Conservation (phyloP, 2,797 vertebrate genomes). For the Sylvia borin region DNA sequence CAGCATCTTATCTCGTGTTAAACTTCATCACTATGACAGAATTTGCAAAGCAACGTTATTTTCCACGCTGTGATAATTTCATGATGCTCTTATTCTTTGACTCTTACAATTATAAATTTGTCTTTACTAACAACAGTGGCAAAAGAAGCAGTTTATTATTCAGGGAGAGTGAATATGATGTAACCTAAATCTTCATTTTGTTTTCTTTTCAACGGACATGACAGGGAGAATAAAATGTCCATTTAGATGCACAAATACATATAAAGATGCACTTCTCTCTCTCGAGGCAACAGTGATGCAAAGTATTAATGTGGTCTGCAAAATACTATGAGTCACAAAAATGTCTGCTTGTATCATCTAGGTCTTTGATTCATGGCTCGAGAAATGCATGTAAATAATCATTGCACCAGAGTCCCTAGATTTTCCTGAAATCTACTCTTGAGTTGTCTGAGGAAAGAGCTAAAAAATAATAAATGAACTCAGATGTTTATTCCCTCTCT, state of each 20-base stretch:
- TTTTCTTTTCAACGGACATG: neutral
- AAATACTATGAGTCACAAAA: neutral
- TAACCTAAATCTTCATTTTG: neutral
- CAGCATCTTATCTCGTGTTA: neutral
- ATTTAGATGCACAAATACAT: neutral
- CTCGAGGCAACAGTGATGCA: neutral
- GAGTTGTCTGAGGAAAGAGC: neutral
- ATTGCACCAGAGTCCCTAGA: neutral
- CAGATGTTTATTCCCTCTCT: neutral
- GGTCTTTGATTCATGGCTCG: neutral
- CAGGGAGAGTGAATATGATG: neutral
- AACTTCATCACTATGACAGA: neutral
- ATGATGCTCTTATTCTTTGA: neutral
- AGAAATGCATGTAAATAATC: neutral
- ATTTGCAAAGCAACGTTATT: neutral
- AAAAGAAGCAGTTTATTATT: neutral
- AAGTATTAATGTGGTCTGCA: neutral
- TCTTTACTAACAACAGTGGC: neutral
- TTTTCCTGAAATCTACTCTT: neutral
- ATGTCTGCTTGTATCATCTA: neutral
- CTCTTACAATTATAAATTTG: neutral
- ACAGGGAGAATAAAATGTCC: neutral
- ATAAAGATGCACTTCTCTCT: neutral
- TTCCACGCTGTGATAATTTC: neutral
- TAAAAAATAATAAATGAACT: neutral